Conservation (phyloP, 2,113 vertebrate genomes). For the Brienomyrus brachyistius region DNA sequence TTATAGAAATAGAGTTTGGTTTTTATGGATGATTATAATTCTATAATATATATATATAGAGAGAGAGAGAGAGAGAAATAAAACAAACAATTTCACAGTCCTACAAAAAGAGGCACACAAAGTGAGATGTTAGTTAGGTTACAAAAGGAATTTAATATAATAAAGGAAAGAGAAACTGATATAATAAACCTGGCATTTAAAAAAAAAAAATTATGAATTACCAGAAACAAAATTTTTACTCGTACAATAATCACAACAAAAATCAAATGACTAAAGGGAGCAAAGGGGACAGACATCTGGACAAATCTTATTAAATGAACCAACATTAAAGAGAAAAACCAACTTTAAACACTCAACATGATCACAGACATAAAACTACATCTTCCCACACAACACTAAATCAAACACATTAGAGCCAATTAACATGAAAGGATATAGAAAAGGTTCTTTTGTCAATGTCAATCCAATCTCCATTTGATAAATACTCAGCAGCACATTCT, state of each 20-base stretch:
- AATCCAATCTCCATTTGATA: neutral
- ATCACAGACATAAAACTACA: neutral
- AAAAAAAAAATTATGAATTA: neutral
- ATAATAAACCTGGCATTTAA: neutral
- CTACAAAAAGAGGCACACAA: neutral
- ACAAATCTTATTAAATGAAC: neutral
- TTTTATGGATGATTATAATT: too few relatives aligned
- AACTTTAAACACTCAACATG: neutral
- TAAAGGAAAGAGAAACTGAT: too few relatives aligned
- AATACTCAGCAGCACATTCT: too few relatives aligned
- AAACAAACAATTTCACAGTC: neutral
- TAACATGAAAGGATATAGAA: neutral
- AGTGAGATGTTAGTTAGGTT: neutral
- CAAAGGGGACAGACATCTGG: neutral
- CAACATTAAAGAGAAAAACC: neutral
- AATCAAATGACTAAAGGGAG: neutral
- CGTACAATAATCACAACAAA: neutral
- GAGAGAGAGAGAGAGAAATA: too few relatives aligned
- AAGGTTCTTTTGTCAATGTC: neutral
- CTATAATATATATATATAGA: too few relatives aligned
- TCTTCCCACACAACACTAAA: neutral
- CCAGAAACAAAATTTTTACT: neutral
- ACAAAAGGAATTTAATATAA: neutral
- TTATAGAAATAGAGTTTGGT: neutral
- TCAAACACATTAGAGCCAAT: neutral